Base-by-base conservation (phyloP, 2,797 vertebrate species). In the Centropyge bicolor region DNA sequence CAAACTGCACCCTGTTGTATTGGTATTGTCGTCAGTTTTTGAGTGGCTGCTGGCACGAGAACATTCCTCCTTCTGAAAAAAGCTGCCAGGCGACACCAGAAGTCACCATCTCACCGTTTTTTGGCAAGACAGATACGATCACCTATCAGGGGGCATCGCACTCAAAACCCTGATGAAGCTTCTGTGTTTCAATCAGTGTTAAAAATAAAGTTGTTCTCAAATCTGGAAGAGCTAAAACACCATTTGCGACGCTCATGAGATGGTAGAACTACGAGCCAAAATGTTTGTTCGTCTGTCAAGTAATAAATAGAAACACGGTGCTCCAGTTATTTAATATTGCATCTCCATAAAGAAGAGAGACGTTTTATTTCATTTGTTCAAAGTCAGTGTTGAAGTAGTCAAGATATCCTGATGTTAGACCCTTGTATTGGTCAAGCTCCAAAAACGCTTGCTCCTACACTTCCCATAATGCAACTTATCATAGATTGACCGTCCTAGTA, bases 51-150 rank as follows among this genome's bases (percentile, higher is more conserved):
- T 54, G 65, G 40, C 22, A 69, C 46, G 14, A 40, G n/a, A 62
- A 61, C 52, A 41, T 45, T 38, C 52, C 65, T 70, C 52, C 65
- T 70, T 57, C n/a, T n/a, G 4, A 20, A 51, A 74, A 71, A 48
- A 52, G 14, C 46, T 55, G 40, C 46, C 48, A 14, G 1, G 24
- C 40, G 31, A 36, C 55, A 35, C 45, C 19, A 51, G 31, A 46
- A 6, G 27, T 38, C 46, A 46, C 20, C 70, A 46, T 59, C 48
- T 36, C 17, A 22, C 27, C 24, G 31, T 75, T 73, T 51, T 70
- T 7, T 9, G 8, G 62, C 35, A 4, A 57, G 70, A 54, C 27
- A 16, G 65, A 17, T n/a, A 56, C 35, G 45, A 71, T 67, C 51
- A 49, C 17, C 16, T 13, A 17, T 59, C 49, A 38, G 45, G 55